Conservation (phyloP, 1,140 invertebrate genomes). For the Ephestia elutella region DNA sequence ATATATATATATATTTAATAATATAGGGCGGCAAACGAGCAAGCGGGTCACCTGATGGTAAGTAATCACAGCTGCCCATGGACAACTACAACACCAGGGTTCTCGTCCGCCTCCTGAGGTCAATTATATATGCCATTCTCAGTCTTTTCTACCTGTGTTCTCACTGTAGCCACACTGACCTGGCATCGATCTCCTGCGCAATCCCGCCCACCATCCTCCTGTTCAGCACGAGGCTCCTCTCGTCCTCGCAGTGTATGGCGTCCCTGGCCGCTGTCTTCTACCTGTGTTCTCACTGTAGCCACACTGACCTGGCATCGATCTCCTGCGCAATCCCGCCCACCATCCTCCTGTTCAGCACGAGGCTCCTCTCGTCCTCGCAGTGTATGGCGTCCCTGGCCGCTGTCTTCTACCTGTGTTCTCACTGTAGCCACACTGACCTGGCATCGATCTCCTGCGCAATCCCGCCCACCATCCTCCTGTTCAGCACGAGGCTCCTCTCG, state of each 20-base stretch:
- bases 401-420: too few species aligned
- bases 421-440: too few species aligned
- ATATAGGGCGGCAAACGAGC: too few species aligned
- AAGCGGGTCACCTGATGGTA: too few species aligned
- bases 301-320: conserved; percentile 88
- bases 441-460: conserved; percentile 95
- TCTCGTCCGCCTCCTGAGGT: too few species aligned
- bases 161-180: too few species aligned
- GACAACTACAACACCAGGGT: too few species aligned
- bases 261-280: conserved; percentile 97
- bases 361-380: conserved; percentile 90
- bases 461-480: conserved; percentile 93
- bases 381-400: conserved; percentile 95
- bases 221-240: conserved; percentile 91
- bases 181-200: conserved; percentile 92
- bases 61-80: too few species aligned
- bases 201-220: conserved; percentile 94
- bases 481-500: conserved; percentile 90
- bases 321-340: conserved; percentile 95
- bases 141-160: too few species aligned
- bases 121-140: too few species aligned
- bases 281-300: too few species aligned
- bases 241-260: conserved; percentile 93
- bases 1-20: too few species aligned
- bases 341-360: conserved; percentile 93